Evolutionary conservation across 2,113 vertebrate genomes (phyloP).

Genomic region (Physeter macrocephalus): DNA sequence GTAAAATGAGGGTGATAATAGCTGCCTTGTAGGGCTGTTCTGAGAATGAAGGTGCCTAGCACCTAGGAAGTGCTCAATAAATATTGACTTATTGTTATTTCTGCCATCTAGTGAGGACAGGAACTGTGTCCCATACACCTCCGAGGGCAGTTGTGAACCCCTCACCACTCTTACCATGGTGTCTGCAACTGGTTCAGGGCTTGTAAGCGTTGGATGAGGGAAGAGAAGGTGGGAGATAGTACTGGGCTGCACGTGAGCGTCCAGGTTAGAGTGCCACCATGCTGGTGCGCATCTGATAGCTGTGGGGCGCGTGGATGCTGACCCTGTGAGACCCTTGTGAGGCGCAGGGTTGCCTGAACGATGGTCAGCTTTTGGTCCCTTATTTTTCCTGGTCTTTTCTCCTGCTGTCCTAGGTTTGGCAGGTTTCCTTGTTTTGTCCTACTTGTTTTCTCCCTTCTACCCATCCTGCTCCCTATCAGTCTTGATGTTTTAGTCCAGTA

Average conservation of each 20-base stretch:
- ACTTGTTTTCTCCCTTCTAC: background rate
- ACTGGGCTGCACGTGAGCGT: background rate
- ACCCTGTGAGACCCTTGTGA: background rate
- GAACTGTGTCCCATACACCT: background rate
- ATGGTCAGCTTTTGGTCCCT: background rate
- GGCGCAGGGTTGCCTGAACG: background rate
- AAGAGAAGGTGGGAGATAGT: background rate
- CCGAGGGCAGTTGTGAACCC: background rate
- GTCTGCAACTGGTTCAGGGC: background rate
- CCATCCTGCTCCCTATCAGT: background rate
- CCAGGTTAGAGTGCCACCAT: background rate
- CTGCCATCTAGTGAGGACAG: background rate
- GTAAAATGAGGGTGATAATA: background rate
- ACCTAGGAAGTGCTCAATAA: background rate
- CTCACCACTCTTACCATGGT: background rate
- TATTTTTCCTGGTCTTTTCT: background rate
- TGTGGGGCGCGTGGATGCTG: background rate
- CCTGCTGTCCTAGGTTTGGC: background rate
- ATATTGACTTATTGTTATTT: background rate
- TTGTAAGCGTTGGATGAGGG: background rate
- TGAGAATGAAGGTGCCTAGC: background rate
- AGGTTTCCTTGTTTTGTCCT: background rate
- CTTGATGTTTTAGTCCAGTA: background rate
- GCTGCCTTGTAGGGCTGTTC: background rate
- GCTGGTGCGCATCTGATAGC: accelerated